Evolutionary conservation across 2,797 vertebrate species (phyloP).

Genomic region (Clarias pachynema): DNA sequence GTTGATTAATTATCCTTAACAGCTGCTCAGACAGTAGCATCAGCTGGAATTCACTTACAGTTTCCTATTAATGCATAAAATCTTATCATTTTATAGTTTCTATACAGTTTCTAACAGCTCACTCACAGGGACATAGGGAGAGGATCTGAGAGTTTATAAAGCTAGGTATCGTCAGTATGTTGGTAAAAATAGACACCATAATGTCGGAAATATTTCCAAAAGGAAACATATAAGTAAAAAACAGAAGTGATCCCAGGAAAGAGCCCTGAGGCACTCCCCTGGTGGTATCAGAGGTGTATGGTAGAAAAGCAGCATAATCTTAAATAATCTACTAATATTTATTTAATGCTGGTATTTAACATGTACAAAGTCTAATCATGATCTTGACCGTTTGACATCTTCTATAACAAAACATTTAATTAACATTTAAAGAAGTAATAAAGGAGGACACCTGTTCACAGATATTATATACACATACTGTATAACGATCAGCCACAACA

Average conservation of each 20-base stretch:
- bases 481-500: too few species aligned
- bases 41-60: not conserved
- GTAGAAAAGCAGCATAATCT: not conserved
- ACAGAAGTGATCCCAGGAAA: too few species aligned
- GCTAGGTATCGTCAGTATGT: too few species aligned
- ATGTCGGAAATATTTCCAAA: too few species aligned
- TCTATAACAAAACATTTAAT: not conserved
- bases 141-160: too few species aligned
- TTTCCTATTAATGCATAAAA: not conserved
- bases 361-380: not conserved
- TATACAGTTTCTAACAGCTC: not conserved
- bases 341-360: not conserved
- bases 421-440: not conserved
- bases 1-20: not conserved
- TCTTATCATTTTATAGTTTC: not conserved
- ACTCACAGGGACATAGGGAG: not conserved
- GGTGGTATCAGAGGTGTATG: not conserved
- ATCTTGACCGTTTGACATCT: not conserved
- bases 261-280: too few species aligned
- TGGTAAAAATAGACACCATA: too few species aligned
- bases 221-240: too few species aligned
- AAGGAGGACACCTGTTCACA: too few species aligned
- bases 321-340: not conserved
- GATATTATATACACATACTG: too few species aligned
- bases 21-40: not conserved